phyloP scores from a whole-genome alignment of 2,888 invertebrate genomes.

The Miltochrista miniata region DNA sequence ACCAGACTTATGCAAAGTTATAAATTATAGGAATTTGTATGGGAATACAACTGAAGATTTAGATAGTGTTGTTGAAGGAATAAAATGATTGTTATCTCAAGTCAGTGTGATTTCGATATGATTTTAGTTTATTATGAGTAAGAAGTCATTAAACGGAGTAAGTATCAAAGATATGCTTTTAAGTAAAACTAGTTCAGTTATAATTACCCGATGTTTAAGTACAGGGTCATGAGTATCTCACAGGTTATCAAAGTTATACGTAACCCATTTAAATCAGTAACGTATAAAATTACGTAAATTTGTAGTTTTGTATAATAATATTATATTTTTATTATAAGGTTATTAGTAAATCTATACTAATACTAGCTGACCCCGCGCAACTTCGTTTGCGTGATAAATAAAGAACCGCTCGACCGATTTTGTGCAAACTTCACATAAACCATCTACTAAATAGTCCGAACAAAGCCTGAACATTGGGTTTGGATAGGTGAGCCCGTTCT shows the following conservation, averaged over 20 bases:
- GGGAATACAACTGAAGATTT: slow-evolving; percentile 55
- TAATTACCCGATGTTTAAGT: not conserved
- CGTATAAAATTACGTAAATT: not conserved
- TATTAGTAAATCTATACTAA: too few relatives aligned
- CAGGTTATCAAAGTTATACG: too few relatives aligned
- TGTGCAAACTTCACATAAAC: too few relatives aligned
- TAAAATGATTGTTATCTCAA: slow-evolving; percentile 43
- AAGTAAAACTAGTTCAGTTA: not conserved
- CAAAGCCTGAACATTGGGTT: too few relatives aligned
- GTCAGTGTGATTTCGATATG: slow-evolving; percentile 27
- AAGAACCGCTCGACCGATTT: too few relatives aligned
- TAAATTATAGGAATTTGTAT: slow-evolving; percentile 50
- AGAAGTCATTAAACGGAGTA: slow-evolving; percentile 7
- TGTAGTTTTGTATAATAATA: too few relatives aligned
- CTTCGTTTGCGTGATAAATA: too few relatives aligned
- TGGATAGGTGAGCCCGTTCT: too few relatives aligned
- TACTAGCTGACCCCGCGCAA: too few relatives aligned
- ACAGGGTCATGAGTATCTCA: not conserved
- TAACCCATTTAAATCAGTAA: too few relatives aligned
- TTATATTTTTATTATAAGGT: too few relatives aligned
- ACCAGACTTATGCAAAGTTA: slow-evolving; percentile 53
- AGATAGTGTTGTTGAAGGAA: slow-evolving; percentile 54
- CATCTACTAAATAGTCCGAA: too few relatives aligned
- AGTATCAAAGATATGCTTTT: not conserved
- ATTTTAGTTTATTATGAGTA: slow-evolving; percentile 24